These are phyloP conservation scores for Chloebia gouldiae DNA, from an alignment of 2,113 vertebrate genomes.

Conservation along the genomic window DNA sequence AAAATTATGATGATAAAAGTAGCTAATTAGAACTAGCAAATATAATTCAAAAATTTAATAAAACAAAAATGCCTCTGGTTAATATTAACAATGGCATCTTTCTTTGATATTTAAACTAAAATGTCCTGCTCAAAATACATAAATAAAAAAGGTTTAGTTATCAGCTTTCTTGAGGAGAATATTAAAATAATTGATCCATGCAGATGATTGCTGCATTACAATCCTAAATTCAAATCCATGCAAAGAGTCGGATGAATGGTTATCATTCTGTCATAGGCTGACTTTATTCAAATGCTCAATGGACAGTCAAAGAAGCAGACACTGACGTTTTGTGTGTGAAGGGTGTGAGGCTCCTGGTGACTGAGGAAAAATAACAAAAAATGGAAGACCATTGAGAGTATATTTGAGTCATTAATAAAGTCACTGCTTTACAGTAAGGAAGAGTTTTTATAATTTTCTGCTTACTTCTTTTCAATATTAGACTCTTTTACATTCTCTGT, in stretches of 20 bases:
- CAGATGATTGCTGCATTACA: neutral
- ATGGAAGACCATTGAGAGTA: neutral
- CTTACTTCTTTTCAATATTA: neutral
- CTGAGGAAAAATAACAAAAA: neutral
- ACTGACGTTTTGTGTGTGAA: neutral
- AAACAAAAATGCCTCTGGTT: constrained; percentile 6
- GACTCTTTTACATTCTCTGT: neutral
- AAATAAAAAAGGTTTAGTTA: neutral
- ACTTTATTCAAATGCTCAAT: neutral
- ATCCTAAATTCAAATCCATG: neutral
- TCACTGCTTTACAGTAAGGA: neutral
- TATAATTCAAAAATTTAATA: neutral
- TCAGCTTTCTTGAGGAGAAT: neutral
- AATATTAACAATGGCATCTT: neutral
- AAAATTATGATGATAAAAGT: constrained; percentile 6
- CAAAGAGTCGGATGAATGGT: neutral
- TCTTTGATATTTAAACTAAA: neutral
- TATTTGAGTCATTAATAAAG: neutral
- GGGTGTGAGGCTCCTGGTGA: neutral
- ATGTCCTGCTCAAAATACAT: neutral
- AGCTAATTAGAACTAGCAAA: constrained; percentile 33
- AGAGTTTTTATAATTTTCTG: neutral
- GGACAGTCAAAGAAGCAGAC: neutral
- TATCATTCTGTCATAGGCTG: neutral
- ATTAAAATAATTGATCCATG: neutral